A percentile compares a stretch with the other conserved stretches of the same genome.
Evolutionary conservation across 2,888 invertebrate genomes (phyloP).

Genomic region (Drosophila emarginata): DNA sequence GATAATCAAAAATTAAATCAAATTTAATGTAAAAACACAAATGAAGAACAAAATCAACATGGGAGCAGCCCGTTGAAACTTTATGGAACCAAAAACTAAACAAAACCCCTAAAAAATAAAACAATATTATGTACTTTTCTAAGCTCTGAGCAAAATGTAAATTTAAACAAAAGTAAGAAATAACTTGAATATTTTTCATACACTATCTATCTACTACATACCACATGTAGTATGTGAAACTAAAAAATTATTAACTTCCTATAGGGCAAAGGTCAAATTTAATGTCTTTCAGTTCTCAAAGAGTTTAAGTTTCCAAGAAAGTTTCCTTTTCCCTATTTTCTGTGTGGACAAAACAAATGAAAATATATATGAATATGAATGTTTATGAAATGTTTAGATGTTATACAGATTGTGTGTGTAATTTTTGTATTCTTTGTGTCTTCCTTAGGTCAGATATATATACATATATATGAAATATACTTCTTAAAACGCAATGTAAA

Average conservation of each 20-base stretch:
- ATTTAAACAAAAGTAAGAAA: conserved; percentile 11
- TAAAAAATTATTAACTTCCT: neutral
- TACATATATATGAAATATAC: conserved; percentile 13
- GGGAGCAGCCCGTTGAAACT: conserved; percentile 40
- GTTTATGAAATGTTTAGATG: conserved; percentile 8
- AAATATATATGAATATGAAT: neutral
- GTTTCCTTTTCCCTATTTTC: conserved; percentile 44
- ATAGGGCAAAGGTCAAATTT: neutral
- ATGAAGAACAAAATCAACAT: conserved; percentile 22
- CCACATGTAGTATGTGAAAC: conserved; percentile 5
- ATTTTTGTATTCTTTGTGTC: conserved; percentile 52
- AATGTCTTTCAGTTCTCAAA: conserved; percentile 30
- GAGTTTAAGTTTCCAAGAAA: conserved; percentile 50
- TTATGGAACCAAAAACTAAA: conserved; percentile 66
- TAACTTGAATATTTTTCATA: conserved; percentile 37
- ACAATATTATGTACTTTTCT: conserved; percentile 42
- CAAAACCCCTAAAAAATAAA: conserved; percentile 32
- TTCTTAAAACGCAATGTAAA: conserved; percentile 59
- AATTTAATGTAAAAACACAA: conserved; percentile 72
- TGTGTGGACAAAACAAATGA: neutral
- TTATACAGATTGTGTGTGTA: neutral
- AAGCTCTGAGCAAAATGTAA: conserved; percentile 38
- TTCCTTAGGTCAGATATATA: conserved; percentile 50
- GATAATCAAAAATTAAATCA: conserved; percentile 80
- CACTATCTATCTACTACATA: conserved; percentile 9